Evolutionary conservation across 1,140 invertebrate genomes (phyloP).

Genomic region (Sipha flava): DNA sequence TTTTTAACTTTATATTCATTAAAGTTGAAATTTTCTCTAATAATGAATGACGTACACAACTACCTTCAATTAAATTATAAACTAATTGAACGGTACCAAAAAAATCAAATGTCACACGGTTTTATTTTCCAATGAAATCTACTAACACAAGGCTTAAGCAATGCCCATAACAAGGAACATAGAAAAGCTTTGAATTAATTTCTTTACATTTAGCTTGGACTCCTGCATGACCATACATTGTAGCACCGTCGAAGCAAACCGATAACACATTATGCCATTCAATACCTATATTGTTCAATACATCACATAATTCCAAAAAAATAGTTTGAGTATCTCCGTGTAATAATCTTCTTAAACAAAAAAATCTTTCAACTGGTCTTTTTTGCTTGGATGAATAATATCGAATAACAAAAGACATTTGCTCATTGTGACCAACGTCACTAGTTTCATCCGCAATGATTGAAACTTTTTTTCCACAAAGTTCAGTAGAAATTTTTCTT

Average conservation of each 20-base stretch:
- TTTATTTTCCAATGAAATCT: background rate
- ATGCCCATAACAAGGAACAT: conserved; percentile 17
- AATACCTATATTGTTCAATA: no score
- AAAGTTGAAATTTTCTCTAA: conserved; percentile 33
- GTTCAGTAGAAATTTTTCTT: no score
- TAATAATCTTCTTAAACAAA: no score
- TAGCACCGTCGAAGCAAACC: background rate
- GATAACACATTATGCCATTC: background rate
- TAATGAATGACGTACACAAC: conserved; percentile 32
- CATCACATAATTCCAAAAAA: background rate
- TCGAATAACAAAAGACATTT: no score
- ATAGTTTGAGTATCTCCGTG: no score
- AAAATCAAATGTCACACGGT: conserved; percentile 4
- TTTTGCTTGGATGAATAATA: no score
- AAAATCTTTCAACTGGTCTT: no score
- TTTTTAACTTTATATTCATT: conserved; percentile 32
- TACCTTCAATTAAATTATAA: conserved; percentile 34
- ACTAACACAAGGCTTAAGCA: background rate
- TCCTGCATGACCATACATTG: background rate
- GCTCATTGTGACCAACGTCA: no score
- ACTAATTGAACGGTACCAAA: conserved; percentile 29
- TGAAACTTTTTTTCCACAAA: no score
- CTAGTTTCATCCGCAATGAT: no score
- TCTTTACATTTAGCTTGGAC: conserved; percentile 25
- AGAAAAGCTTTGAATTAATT: background rate